These are phyloP conservation scores for Saxidomus purpurata DNA, from an alignment of 1,140 invertebrate species.

Conservation along the genomic window DNA sequence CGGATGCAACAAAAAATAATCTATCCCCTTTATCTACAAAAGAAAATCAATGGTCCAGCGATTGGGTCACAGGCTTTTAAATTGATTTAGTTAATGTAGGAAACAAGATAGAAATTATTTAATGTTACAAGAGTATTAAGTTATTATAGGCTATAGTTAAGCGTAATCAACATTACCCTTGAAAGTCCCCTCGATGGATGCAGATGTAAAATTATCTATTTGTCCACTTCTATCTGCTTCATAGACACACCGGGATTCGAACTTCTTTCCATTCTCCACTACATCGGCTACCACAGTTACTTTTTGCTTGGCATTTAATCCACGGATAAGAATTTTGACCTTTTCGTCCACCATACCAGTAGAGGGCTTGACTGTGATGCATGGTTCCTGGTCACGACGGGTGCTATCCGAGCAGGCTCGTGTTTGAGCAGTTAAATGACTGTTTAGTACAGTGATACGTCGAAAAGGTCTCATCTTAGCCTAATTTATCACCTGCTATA, in stretches of 20 bases:
- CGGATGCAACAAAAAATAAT: too few species aligned
- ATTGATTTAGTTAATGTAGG: too few species aligned
- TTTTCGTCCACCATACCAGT: slow-evolving; percentile 41
- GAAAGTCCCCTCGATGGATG: slow-evolving; percentile 34
- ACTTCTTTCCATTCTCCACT: slow-evolving; percentile 43
- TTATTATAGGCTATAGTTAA: too few species aligned
- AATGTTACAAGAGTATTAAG: too few species aligned
- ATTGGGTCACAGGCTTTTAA: too few species aligned
- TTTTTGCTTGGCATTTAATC: slow-evolving; percentile 1
- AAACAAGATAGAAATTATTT: too few species aligned
- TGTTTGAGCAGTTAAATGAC: neutral
- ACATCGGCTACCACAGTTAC: slow-evolving; percentile 49
- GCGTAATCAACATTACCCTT: too few species aligned
- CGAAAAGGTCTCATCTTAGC: neutral
- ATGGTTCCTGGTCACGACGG: neutral
- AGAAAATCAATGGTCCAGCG: too few species aligned
- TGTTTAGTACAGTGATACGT: neutral
- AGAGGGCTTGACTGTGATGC: neutral
- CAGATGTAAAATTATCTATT: slow-evolving; percentile 11
- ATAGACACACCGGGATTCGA: slow-evolving; percentile 53
- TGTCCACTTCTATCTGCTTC: slow-evolving; percentile 15
- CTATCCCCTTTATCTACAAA: too few species aligned
- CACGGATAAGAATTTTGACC: slow-evolving; percentile 8
- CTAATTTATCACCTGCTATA: neutral
- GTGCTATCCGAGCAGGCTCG: neutral